Evolutionary conservation across 2,113 vertebrate species (phyloP), one percentile per base, ranked within the genome.

Genomic region (Collichthys lucidus): DNA sequence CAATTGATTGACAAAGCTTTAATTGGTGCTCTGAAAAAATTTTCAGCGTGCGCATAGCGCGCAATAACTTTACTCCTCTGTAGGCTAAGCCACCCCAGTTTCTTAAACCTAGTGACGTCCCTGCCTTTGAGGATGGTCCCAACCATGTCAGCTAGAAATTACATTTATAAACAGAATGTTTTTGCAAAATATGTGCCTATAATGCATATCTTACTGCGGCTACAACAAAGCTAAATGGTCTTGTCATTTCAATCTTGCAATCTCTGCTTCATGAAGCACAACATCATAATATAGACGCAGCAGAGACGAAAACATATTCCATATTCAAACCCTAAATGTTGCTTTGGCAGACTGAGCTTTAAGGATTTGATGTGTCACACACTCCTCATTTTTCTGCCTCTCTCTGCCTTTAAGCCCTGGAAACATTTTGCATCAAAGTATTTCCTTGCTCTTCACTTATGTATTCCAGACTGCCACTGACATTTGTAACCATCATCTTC

Each of bases 401-500:
- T 61, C 47, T 40, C 35, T 44, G 74, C 5, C 0, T 26, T 44
- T 14, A 26, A 53, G 40, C 20, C 19, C n/a, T 57, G 63, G 53
- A 78, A 57, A 67, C 26, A 55, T 50, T 69, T 75, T 16, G 10
- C 15, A 1, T 67, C 14, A 47, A 24, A 68, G 3, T 26, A 20
- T 75, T 71, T 71, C 17, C 52, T 16, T 20, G 17, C 65, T 12
- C 17, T 49, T 68, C 10, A 0, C 64, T 64, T 31, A 46, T 61
- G 31, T 35, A 46, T 52, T 65, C 31, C 46, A 47, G 12, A 53
- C 53, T 22, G 15, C 11, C 22, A 5, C 29, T 73, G 56, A 42
- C 62, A 76, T 76, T 49, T 81, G 14, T 24, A 73, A 76, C 65
- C 71, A 55, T 63, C 31, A 22, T 66, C 29, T 5, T 67, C 24